phyloP scores from a whole-genome alignment of 2,888 invertebrate genomes.

The Drosophila anomelani region DNA sequence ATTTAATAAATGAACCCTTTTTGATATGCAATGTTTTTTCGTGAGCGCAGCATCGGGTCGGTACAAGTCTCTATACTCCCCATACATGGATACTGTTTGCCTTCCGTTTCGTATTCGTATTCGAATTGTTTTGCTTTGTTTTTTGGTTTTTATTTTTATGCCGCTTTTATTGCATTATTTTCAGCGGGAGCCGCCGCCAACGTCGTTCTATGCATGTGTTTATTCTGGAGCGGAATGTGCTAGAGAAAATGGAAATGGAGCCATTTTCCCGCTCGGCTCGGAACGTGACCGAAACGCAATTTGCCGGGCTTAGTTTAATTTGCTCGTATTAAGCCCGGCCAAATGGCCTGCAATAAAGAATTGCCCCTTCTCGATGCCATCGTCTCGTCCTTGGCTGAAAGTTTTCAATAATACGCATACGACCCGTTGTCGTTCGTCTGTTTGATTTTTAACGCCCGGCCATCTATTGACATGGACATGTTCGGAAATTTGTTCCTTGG shows the following conservation, averaged over 20 bases:
- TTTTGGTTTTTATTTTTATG: conserved; percentile 68
- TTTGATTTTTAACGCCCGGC: conserved; percentile 64
- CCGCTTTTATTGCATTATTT: conserved; percentile 79
- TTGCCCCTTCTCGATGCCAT: conserved; percentile 23
- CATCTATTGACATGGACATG: conserved; percentile 64
- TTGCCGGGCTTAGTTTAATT: conserved; percentile 77
- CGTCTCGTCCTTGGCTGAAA: conserved; percentile 38
- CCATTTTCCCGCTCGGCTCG: conserved; percentile 62
- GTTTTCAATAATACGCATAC: conserved; percentile 66
- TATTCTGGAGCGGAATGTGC: conserved; percentile 47
- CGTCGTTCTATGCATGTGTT: conserved; percentile 64
- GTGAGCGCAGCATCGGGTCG: not conserved
- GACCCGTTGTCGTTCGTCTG: conserved; percentile 39
- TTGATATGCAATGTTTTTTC: not conserved
- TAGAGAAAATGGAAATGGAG: conserved; percentile 62
- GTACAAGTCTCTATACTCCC: too few species aligned
- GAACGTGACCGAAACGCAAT: conserved; percentile 78
- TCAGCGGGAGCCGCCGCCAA: conserved; percentile 28
- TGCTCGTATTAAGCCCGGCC: conserved; percentile 53
- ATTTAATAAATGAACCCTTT: not conserved
- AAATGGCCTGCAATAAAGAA: conserved; percentile 53
- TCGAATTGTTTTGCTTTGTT: conserved; percentile 24
- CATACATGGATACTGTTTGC: conserved; percentile 45
- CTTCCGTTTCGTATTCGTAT: conserved; percentile 33
- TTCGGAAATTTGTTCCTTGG: conserved; percentile 52